Base-by-base conservation (phyloP, 1,140 invertebrate genomes). In the Pollicipes pollicipes region DNA sequence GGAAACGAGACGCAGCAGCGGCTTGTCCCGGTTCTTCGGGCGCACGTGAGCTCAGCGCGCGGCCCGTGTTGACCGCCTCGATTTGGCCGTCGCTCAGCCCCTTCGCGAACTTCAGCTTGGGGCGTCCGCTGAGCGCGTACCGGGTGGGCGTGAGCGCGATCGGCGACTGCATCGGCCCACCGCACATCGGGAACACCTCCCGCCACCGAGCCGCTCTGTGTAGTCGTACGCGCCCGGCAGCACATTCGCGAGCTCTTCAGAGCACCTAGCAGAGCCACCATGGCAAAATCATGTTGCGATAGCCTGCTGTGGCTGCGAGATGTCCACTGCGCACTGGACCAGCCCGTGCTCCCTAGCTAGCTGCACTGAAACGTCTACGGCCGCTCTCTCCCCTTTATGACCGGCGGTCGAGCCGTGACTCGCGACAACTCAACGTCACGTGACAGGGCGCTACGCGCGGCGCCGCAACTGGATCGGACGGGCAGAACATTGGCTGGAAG, bases 31-130 rank as follows among this genome's bases (percentile, higher is more conserved):
- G 26, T 31, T 28, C 30, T 71, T 29, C 13, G 45, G 45, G 0
- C 2, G 67, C 31, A 69, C 1, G 30, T 30, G 17, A 21, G 69
- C 72, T 76, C 79, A 78, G 71, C 58, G 79, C 78, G 69, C 80
- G 79, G 68, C 80, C 80, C 71, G 79, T 81, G 70, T 81, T 81
- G 21, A 72, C 70, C 0, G 79, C 71, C 16, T 69, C 74, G 10
- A 77, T 75, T n/a, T 71, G 69, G 31, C 72, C 70, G 10, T 76
- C 68, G 10, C 16, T 29, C 0, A 72, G 70, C 6, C 77, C 72
- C 72, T 80, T 79, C 27, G 76, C 74, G 30, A 70, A 72, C 35
- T 78, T 76, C 27, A 74, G 73, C 67, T 79, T 72, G 0, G 73
- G 74, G 26, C 58, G 37, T 4, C 35, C 75, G 17, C 66, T 72